Percentiles rank a stretch among this genome's conserved stretches.
Conservation (phyloP, 2,113 vertebrate species). For the zebrafish (Danio rerio) region GRCz12tu NC_133182.1:69414501-69415000, state of each 20-base stretch:
- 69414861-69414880: slow-evolving; percentile 22
- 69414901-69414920: slow-evolving; percentile 26
- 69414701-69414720: not conserved
- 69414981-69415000: slow-evolving; percentile 1
- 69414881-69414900: slow-evolving; percentile 7
- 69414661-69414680: not conserved
- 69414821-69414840: slow-evolving; percentile 43
- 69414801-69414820: slow-evolving; percentile 5
- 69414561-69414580: not conserved
- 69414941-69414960: not conserved
- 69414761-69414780: not conserved
- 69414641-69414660: not conserved
- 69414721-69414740: not conserved
- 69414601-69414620: not conserved
- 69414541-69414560: not conserved
- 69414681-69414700: not conserved
- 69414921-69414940: not conserved
- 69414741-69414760: slow-evolving; percentile 2
- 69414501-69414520: not conserved
- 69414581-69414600: not conserved
- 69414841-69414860: slow-evolving; percentile 42
- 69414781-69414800: slow-evolving; percentile 6
- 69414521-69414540: not conserved
- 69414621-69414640: not conserved
- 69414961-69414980: slow-evolving; percentile 9